Evolutionary conservation across 23 tunicate genomes (phyloP).

Genomic region (Trididemnum nubilum): DNA sequence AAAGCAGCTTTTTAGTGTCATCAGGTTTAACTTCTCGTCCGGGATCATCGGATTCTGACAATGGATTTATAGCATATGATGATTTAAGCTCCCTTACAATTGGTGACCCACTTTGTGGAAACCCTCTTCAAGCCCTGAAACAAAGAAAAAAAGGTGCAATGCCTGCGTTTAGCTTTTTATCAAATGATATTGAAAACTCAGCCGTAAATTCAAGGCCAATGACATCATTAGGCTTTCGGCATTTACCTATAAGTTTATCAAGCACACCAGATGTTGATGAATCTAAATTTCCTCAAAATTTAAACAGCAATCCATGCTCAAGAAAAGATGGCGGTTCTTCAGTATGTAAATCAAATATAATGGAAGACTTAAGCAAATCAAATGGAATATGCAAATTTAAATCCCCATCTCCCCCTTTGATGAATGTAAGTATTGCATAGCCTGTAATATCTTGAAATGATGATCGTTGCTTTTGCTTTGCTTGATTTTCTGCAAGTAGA

Average conservation of each 20-base stretch:
- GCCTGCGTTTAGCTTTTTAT: constrained; percentile 20
- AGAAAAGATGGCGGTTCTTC: no score
- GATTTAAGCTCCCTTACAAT: constrained; percentile 75
- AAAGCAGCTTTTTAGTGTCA: not conserved
- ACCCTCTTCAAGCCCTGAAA: constrained; percentile 64
- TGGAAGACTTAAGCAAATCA: not conserved
- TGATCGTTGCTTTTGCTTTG: no score
- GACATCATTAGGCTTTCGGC: constrained; percentile 19
- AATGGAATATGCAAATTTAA: not conserved
- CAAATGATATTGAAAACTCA: not conserved
- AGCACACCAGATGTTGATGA: no score
- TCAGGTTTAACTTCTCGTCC: constrained; percentile 41
- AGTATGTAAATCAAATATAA: no score
- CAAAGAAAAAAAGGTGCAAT: constrained; percentile 42
- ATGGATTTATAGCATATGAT: constrained; percentile 48
- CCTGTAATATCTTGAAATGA: no score
- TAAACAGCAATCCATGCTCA: no score
- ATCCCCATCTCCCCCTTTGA: not conserved
- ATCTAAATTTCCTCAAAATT: no score
- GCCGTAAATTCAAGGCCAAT: not conserved
- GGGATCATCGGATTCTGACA: constrained; percentile 68
- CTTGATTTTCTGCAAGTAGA: no score
- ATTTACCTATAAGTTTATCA: not conserved
- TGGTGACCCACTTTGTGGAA: constrained; percentile 87
- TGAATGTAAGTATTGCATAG: no score